Evolutionary conservation across 2,113 vertebrate genomes (phyloP).

Genomic region (Haemorhous mexicanus): DNA sequence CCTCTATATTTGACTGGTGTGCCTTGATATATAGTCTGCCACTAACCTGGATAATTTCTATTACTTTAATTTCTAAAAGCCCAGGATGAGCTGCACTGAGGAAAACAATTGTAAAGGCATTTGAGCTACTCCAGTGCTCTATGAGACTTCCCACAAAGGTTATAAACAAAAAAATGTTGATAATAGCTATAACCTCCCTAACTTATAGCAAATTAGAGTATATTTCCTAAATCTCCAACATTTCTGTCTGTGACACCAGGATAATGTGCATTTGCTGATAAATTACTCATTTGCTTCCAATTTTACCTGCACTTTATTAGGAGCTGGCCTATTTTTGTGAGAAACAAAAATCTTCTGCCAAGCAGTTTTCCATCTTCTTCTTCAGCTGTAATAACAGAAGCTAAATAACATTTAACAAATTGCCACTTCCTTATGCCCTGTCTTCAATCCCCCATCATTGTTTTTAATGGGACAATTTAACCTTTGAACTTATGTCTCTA

Average conservation of each 20-base stretch:
- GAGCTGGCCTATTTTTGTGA: neutral
- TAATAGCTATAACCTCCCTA: neutral
- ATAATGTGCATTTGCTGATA: neutral
- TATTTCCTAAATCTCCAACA: neutral
- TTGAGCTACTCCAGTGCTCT: neutral
- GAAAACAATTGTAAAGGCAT: neutral
- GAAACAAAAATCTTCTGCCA: neutral
- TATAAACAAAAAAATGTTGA: neutral
- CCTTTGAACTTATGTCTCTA: conserved; percentile 28
- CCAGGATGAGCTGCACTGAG: neutral
- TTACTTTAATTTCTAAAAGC: neutral
- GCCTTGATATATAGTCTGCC: neutral
- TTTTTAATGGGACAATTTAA: conserved; percentile 45
- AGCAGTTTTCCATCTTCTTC: neutral
- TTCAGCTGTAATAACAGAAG: conserved; percentile 47
- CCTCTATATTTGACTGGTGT: neutral
- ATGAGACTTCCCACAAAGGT: neutral
- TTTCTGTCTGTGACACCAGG: neutral
- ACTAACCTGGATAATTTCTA: neutral
- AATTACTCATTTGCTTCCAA: neutral
- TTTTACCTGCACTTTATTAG: neutral
- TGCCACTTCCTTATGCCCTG: conserved; percentile 18
- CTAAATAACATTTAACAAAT: conserved; percentile 44
- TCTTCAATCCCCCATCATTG: conserved; percentile 19
- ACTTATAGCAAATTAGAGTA: neutral